Evolutionary conservation across 2,888 invertebrate genomes (phyloP), one percentile per base, ranked within the genome.

Genomic region (Synergus itoensis): DNA sequence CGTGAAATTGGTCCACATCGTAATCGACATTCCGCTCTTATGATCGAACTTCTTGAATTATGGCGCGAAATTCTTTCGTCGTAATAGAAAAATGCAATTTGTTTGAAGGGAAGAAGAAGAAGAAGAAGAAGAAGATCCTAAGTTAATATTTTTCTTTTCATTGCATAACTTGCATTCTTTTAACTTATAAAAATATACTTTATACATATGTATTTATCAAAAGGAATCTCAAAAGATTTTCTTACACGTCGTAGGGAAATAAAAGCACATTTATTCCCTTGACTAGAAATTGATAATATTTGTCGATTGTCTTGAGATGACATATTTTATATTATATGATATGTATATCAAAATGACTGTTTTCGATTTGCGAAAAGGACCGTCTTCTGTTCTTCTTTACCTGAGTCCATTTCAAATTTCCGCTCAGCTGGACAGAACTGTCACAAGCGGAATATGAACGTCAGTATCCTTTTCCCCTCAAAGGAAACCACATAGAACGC

Each of bases 401-500:
- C 80, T 82, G 73, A 73, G 73, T 45, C 80, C 77, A 76, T 83
- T 84, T 84, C 81, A 90, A 87, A 88, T 89, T 91, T 91, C 90
- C 91, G 88, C 89, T 86, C 83, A 87, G 90, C 85, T 88, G 89
- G 86, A 84, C 89, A 88, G 82, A 18, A 57, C 16, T 79, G 69
- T 16, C 80, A 73, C 81, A 83, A 80, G 81, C 67, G 80, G 78
- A 57, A 63, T 63, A 81, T 82, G 77, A 79, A 77, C 81, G 82
- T 79, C 81, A 80, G 78, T 77, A 80, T 81, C 75, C 76, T 76
- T 64, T 81, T 79, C 79, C 80, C 88, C 84, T 90, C 91, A 92
- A 91, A 91, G 92, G 91, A 90, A 91, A 91, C 91, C 92, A 82
- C 90, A 90, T 77, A 81, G 80, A 83, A 84, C 85, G 82, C 81